Conservation (phyloP, 2,113 vertebrate genomes). For the Phainopepla nitens region DNA sequence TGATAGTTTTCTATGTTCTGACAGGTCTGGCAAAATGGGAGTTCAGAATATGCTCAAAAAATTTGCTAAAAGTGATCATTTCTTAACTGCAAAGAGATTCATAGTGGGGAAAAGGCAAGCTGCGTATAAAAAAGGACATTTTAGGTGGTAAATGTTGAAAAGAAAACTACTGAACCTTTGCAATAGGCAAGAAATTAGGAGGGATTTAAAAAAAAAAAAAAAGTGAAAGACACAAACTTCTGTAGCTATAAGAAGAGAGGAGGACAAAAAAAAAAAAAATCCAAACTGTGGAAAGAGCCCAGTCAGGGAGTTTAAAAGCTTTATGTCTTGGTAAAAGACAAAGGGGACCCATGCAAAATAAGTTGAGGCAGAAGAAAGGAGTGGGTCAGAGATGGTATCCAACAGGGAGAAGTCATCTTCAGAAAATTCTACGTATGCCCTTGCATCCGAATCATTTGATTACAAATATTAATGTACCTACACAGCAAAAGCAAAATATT, state of each 20-base stretch:
- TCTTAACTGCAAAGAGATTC: background rate
- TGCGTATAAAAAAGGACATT: background rate
- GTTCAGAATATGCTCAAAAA: background rate
- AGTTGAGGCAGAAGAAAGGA: background rate
- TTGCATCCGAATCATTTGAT: background rate
- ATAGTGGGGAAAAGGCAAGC: background rate
- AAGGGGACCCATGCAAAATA: background rate
- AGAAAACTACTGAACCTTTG: background rate
- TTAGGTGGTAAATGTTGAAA: background rate
- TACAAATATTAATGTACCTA: background rate
- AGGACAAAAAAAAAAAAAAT: background rate
- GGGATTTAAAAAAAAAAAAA: too few relatives aligned
- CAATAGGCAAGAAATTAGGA: background rate
- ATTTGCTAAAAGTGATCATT: background rate
- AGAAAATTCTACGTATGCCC: background rate
- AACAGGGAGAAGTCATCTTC: background rate
- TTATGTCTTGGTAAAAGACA: background rate
- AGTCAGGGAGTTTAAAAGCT: rapidly evolving
- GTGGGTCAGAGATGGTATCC: background rate
- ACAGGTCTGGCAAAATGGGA: background rate
- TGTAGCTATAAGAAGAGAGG: background rate
- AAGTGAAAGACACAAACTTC: background rate
- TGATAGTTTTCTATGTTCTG: background rate
- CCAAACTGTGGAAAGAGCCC: background rate
- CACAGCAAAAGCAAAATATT: background rate